Conservation (phyloP, 2,797 vertebrate genomes). For the Oreortyx pictus region DNA sequence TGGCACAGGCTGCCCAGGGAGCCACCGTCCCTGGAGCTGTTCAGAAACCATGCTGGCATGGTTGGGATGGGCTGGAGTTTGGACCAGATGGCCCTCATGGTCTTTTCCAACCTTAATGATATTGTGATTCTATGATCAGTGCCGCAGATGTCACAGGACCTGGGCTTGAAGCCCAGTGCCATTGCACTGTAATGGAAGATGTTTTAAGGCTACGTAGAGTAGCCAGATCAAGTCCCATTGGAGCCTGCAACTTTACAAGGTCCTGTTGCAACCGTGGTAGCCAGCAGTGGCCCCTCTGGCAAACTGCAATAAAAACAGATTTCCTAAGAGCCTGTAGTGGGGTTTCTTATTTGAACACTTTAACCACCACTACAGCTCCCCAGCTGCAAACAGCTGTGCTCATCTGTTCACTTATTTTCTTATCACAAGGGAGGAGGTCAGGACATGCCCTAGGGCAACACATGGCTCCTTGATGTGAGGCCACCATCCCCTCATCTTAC, state of each 20-base stretch:
- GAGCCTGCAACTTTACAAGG: rapidly evolving
- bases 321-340: neutral
- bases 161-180: neutral
- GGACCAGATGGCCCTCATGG: too few relatives aligned
- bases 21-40: too few relatives aligned
- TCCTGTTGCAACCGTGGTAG: neutral
- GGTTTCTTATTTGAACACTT: slow-evolving; percentile 25
- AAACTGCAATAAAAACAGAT: neutral
- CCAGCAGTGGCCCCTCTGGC: neutral
- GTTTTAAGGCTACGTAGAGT: neutral
- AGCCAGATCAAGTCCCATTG: rapidly evolving
- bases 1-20: too few relatives aligned
- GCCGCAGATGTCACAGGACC: neutral
- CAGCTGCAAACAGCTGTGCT: slow-evolving; percentile 7
- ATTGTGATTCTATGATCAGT: too few relatives aligned
- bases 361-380: neutral
- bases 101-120: too few relatives aligned
- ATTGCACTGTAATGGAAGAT: neutral
- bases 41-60: too few relatives aligned
- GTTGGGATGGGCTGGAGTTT: too few relatives aligned
- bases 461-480: neutral
- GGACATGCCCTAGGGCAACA: neutral
- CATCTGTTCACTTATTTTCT: neutral
- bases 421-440: slow-evolving; percentile 14
- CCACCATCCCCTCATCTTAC: neutral